Percentiles rank a stretch among this genome's conserved stretches.
phyloP scores from a whole-genome alignment of 2,888 invertebrate genomes.

The Spisula solida region DNA sequence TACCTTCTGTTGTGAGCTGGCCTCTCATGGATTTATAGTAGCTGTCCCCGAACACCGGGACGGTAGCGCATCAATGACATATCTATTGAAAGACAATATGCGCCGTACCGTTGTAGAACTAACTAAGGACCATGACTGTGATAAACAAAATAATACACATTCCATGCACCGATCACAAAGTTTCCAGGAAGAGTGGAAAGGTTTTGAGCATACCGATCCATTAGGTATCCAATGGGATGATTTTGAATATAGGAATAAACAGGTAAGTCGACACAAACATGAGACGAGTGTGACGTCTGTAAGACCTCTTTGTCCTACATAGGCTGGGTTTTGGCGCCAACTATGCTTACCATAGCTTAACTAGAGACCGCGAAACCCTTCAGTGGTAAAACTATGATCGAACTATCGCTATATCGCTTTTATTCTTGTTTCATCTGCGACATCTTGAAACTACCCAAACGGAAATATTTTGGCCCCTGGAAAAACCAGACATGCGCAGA shows the following conservation, averaged over 20 bases:
- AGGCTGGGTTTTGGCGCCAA: no score
- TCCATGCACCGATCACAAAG: conserved; percentile 71
- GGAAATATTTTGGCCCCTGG: no score
- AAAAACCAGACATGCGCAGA: no score
- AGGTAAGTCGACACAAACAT: conserved; percentile 81
- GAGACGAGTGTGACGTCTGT: no score
- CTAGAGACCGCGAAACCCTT: no score
- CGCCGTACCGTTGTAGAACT: conserved; percentile 55
- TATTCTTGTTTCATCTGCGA: no score
- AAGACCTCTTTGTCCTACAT: no score
- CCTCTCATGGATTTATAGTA: conserved; percentile 91
- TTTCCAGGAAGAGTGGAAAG: conserved; percentile 83
- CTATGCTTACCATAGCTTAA: no score
- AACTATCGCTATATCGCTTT: no score
- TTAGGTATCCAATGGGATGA: conserved; percentile 84
- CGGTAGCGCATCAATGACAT: conserved; percentile 86
- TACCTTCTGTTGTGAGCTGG: conserved; percentile 90
- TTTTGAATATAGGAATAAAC: conserved; percentile 86
- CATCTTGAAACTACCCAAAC: no score
- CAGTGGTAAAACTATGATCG: no score
- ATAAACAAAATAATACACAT: conserved; percentile 52
- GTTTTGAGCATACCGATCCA: conserved; percentile 81
- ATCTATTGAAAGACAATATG: conserved; percentile 75
- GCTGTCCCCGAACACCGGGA: conserved; percentile 91
- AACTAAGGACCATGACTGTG: conserved; percentile 58